Percentiles rank a stretch among this genome's conserved stretches.
phyloP scores from a whole-genome alignment of 2,113 vertebrate genomes.

The Microcebus griseorufus region DNA sequence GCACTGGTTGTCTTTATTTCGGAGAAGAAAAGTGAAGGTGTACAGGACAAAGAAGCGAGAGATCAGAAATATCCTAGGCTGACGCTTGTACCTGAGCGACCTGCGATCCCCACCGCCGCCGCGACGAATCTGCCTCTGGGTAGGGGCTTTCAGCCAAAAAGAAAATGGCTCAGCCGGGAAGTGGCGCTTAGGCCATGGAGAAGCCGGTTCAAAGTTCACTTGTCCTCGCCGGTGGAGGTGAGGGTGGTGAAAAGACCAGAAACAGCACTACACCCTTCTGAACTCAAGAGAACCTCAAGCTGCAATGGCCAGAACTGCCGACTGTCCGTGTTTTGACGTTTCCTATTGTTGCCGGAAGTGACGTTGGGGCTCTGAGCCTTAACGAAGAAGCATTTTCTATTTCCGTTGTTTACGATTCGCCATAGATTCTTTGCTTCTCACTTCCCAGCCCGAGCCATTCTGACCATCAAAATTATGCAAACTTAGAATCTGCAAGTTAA shows the following conservation, averaged over 20 bases:
- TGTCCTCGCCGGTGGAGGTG: neutral
- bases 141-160: slow-evolving; percentile 54
- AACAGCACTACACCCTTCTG: neutral
- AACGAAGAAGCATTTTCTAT: neutral
- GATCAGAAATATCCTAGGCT: neutral
- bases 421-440: neutral
- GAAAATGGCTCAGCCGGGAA: slow-evolving; percentile 72
- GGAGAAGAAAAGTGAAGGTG: neutral
- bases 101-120: slow-evolving; percentile 79
- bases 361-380: neutral
- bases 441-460: neutral
- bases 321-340: slow-evolving; percentile 72
- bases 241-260: neutral
- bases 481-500: fast-evolving
- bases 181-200: slow-evolving; percentile 69
- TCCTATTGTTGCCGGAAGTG: slow-evolving; percentile 85
- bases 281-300: neutral
- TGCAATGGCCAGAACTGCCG: neutral
- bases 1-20: neutral
- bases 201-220: neutral
- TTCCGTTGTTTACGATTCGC: neutral
- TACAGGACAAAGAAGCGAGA: neutral
- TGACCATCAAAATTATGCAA: fast-evolving
- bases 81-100: slow-evolving; percentile 69
- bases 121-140: slow-evolving; percentile 76